Conservation (phyloP, 2,113 vertebrate species). For the Falco punctatus region DNA sequence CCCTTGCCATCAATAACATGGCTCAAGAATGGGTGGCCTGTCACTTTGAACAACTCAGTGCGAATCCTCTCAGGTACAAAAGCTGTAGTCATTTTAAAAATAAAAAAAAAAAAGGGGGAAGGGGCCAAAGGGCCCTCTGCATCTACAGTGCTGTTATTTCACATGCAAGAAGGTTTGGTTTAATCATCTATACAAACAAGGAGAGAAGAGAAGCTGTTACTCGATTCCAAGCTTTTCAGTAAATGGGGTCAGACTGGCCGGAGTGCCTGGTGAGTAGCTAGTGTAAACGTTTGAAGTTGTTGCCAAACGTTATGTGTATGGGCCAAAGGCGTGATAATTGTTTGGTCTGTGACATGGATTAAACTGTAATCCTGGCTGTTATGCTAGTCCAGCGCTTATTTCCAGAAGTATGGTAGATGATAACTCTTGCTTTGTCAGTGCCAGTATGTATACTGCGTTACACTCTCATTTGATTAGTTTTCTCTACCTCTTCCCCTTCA, state of each 20-base stretch:
- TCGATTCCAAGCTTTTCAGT: background rate
- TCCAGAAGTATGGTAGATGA: background rate
- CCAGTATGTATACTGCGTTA: background rate
- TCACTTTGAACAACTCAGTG: conserved; percentile 77
- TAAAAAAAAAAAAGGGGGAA: too few species aligned
- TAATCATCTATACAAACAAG: background rate
- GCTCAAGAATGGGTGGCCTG: conserved; percentile 86
- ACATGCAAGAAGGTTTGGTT: background rate
- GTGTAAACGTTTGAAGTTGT: background rate
- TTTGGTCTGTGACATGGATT: background rate
- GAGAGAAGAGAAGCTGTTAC: background rate
- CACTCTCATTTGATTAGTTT: background rate
- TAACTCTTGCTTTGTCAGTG: background rate
- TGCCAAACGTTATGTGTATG: background rate
- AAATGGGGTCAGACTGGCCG: background rate
- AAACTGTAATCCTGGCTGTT: background rate
- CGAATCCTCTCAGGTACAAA: conserved; percentile 88
- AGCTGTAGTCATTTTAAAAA: background rate
- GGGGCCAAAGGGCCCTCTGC: background rate
- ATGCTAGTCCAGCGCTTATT: background rate
- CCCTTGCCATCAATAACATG: conserved; percentile 89
- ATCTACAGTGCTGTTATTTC: background rate
- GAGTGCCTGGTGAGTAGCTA: background rate
- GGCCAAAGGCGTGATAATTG: background rate
- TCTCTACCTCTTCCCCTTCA: background rate